Evolutionary conservation across 2,888 invertebrate genomes (phyloP).

Genomic region (Copidosoma aretas): DNA sequence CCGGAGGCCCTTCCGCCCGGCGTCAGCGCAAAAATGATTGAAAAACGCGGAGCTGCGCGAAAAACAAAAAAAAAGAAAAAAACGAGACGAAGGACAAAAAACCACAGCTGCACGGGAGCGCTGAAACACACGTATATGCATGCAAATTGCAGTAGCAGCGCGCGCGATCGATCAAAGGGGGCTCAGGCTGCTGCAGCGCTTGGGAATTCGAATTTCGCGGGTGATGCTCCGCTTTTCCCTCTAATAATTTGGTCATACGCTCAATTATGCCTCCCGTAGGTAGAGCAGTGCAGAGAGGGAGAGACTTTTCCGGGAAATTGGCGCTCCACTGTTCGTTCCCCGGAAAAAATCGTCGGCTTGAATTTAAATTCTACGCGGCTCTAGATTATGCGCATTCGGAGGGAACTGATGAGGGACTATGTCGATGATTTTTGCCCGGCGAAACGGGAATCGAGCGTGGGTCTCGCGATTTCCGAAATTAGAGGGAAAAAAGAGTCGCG

Average conservation of each 20-base stretch:
- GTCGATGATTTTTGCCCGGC: too few relatives aligned
- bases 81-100: not conserved
- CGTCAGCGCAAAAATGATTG: conserved; percentile 3
- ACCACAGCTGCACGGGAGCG: not conserved
- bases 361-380: not conserved
- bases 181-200: not conserved
- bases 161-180: conserved; percentile 19
- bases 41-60: not conserved
- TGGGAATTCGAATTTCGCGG: not conserved
- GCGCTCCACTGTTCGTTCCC: not conserved
- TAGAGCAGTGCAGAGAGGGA: not conserved
- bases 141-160: conserved; percentile 26
- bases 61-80: not conserved
- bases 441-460: too few relatives aligned
- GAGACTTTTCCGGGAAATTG: conserved; percentile 37
- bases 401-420: too few relatives aligned
- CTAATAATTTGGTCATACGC: conserved; percentile 47
- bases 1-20: not conserved
- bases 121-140: too few relatives aligned
- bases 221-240: conserved; percentile 8
- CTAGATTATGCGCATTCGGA: not conserved
- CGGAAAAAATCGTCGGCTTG: not conserved
- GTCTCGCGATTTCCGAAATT: too few relatives aligned
- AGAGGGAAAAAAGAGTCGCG: too few relatives aligned
- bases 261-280: conserved; percentile 47